phyloP scores from a whole-genome alignment of 1,140 invertebrate species.

The Neoseiulus cucumeris region DNA sequence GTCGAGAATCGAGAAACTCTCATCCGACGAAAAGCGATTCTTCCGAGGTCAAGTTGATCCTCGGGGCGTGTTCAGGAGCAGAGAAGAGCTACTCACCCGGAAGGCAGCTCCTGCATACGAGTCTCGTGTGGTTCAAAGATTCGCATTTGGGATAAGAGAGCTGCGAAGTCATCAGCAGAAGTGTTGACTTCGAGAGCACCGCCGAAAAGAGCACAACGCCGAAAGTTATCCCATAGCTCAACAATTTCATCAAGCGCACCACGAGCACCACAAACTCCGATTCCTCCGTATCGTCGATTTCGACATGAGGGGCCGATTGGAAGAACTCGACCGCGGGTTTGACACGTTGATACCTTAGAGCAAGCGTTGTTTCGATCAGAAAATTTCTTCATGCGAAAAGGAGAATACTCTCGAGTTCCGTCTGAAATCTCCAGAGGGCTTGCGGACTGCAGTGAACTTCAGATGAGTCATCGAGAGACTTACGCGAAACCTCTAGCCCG shows the following conservation, averaged over 20 bases:
- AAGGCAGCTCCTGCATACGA: slow-evolving; percentile 6
- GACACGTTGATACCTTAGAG: no score
- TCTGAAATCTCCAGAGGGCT: no score
- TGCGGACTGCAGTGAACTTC: no score
- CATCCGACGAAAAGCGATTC: no score
- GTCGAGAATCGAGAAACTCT: no score
- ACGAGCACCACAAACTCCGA: slow-evolving; percentile 20
- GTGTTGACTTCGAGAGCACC: slow-evolving; percentile 25
- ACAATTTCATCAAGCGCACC: slow-evolving; percentile 22
- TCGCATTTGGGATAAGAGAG: slow-evolving; percentile 18
- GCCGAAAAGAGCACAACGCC: slow-evolving; percentile 24
- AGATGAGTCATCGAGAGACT: no score
- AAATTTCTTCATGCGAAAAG: no score
- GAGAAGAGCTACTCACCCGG: background rate
- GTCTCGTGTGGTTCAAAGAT: slow-evolving; percentile 20
- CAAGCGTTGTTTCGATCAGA: no score
- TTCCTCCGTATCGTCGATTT: slow-evolving; percentile 40
- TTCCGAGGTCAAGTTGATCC: no score
- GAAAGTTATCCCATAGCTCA: slow-evolving; percentile 27
- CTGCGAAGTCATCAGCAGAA: slow-evolving; percentile 31
- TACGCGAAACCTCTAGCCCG: no score
- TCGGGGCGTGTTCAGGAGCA: no score
- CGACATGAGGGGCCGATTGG: slow-evolving; percentile 61
- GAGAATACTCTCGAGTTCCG: no score
- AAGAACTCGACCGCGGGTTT: slow-evolving; percentile 47